Evolutionary conservation across 2,113 vertebrate species (phyloP).

Genomic region (Globicephala melas): DNA sequence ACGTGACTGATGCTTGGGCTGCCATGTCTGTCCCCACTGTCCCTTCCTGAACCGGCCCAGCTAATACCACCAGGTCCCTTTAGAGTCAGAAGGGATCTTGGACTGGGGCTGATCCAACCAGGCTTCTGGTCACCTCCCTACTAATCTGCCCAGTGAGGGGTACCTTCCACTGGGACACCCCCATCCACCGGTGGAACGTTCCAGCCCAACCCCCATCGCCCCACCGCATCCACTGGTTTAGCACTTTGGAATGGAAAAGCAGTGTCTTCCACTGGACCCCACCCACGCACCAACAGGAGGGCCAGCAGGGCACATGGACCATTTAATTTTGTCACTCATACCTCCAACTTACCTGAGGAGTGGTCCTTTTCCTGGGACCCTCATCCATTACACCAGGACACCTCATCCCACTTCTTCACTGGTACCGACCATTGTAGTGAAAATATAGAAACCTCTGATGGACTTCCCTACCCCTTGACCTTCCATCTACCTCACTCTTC

Average conservation of each 20-base stretch:
- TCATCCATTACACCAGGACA: background rate
- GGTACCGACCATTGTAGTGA: background rate
- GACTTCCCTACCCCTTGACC: fast-evolving
- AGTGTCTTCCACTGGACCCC: background rate
- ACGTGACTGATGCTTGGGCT: background rate
- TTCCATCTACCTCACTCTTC: background rate
- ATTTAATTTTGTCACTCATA: background rate
- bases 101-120: background rate
- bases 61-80: background rate
- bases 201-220: background rate
- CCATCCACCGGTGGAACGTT: background rate
- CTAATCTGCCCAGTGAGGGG: background rate
- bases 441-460: background rate
- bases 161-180: background rate
- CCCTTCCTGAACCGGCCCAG: background rate
- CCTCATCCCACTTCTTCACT: background rate
- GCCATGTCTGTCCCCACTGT: background rate
- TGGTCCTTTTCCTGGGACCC: background rate
- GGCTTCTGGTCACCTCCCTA: background rate
- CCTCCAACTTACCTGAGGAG: background rate
- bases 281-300: background rate
- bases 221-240: background rate
- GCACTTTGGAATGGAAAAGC: background rate
- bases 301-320: background rate
- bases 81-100: no score